Evolutionary conservation across 35 echinoderm and acorn worm genomes (phyloP).

Genomic region (Ophiothrix spiculata): DNA sequence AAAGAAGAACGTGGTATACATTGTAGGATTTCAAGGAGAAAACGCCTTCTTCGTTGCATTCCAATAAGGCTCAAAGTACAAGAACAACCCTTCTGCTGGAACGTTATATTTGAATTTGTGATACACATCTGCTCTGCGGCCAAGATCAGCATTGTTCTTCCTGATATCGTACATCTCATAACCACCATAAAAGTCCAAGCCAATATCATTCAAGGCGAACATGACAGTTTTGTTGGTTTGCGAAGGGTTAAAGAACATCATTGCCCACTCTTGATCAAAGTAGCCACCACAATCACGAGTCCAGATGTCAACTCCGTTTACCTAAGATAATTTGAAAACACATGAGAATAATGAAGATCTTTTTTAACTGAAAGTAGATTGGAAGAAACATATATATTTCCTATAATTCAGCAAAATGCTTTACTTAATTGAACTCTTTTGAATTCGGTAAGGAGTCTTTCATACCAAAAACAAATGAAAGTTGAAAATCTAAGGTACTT

Average conservation of each 20-base stretch:
- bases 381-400: no score
- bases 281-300: neutral
- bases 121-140: neutral
- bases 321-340: no score
- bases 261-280: neutral
- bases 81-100: neutral
- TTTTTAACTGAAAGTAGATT: no score
- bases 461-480: no score
- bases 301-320: neutral
- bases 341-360: no score
- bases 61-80: neutral
- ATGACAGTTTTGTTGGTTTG: neutral
- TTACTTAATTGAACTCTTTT: no score
- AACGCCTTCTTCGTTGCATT: neutral
- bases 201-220: neutral
- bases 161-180: neutral
- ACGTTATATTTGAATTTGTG: neutral
- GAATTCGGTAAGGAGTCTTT: no score
- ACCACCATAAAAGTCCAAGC: neutral
- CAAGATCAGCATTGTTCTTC: neutral
- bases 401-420: no score
- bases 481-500: no score
- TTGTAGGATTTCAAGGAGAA: no score
- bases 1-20: no score
- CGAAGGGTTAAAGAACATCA: neutral